phyloP scores from a whole-genome alignment of 2,888 invertebrate genomes.

The Allacma fusca region DNA sequence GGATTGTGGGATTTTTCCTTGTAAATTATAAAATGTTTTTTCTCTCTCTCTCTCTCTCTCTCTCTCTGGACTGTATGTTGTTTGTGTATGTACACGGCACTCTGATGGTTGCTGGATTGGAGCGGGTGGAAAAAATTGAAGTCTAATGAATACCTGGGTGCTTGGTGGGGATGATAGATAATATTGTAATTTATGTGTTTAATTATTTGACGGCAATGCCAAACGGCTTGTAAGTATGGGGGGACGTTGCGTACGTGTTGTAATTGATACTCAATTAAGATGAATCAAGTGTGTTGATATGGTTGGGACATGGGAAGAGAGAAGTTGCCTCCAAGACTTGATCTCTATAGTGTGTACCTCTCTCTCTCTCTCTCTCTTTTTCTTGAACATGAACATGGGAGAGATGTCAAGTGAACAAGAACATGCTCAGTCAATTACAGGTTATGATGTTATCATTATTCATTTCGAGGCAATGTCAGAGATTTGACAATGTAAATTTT shows the following conservation, averaged over 20 bases:
- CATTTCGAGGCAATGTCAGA: constrained; percentile 25
- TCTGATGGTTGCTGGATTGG: too few relatives aligned
- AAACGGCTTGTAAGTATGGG: background rate
- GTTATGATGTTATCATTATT: constrained; percentile 34
- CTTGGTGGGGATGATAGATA: background rate
- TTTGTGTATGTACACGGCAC: too few relatives aligned
- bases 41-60: too few relatives aligned
- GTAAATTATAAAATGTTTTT: too few relatives aligned
- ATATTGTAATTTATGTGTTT: constrained; percentile 12
- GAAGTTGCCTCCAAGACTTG: too few relatives aligned
- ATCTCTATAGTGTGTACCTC: too few relatives aligned
- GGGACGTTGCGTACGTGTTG: background rate
- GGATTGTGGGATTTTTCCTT: too few relatives aligned
- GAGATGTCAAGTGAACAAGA: constrained; percentile 5
- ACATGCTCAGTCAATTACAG: constrained; percentile 19
- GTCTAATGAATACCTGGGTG: background rate
- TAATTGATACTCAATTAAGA: constrained; percentile 16
- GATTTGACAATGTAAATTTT: constrained; percentile 30
- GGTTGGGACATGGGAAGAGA: constrained; percentile 9
- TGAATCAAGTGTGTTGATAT: constrained; percentile 12
- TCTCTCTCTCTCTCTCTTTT: too few relatives aligned
- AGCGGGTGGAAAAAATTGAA: background rate
- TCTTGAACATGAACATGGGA: background rate
- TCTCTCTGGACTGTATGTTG: too few relatives aligned
- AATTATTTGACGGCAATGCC: background rate